Conservation (phyloP, 1,140 invertebrate species). For the Solenopsis fugax region DNA sequence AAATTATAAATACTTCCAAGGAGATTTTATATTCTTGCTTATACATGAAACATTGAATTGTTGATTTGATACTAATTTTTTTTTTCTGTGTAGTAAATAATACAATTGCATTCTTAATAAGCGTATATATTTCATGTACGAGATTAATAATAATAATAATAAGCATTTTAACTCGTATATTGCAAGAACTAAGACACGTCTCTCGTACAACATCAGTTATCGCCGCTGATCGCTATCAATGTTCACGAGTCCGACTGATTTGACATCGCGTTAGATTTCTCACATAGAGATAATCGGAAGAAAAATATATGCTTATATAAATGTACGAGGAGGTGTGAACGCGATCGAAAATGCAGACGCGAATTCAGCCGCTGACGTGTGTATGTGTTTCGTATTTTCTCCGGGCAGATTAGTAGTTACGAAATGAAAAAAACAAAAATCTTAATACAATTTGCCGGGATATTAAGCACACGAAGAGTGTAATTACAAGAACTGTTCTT, state of each 20-base stretch:
- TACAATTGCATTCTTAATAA: too few relatives aligned
- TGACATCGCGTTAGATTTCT: background rate
- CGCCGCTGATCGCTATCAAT: background rate
- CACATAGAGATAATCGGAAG: background rate
- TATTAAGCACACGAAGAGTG: slow-evolving; percentile 71
- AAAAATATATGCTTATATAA: slow-evolving; percentile 18
- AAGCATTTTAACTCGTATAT: background rate
- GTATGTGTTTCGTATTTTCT: slow-evolving; percentile 17
- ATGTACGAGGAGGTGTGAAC: background rate
- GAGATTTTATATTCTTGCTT: too few relatives aligned
- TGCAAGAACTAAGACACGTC: background rate
- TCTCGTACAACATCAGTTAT: background rate
- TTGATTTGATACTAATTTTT: too few relatives aligned
- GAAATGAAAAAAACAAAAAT: slow-evolving; percentile 66
- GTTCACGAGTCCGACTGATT: background rate
- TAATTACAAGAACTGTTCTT: slow-evolving; percentile 73
- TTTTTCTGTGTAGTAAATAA: too few relatives aligned
- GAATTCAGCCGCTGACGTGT: background rate
- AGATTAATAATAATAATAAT: slow-evolving; percentile 5
- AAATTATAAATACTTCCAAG: too few relatives aligned
- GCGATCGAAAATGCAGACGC: background rate
- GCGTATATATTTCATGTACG: background rate
- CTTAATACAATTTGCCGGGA: slow-evolving; percentile 75
- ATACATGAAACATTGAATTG: too few relatives aligned
- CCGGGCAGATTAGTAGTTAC: slow-evolving; percentile 48